Evolutionary conservation across 2,888 invertebrate species (phyloP).

Genomic region (Heteromyza rotundicornis): DNA sequence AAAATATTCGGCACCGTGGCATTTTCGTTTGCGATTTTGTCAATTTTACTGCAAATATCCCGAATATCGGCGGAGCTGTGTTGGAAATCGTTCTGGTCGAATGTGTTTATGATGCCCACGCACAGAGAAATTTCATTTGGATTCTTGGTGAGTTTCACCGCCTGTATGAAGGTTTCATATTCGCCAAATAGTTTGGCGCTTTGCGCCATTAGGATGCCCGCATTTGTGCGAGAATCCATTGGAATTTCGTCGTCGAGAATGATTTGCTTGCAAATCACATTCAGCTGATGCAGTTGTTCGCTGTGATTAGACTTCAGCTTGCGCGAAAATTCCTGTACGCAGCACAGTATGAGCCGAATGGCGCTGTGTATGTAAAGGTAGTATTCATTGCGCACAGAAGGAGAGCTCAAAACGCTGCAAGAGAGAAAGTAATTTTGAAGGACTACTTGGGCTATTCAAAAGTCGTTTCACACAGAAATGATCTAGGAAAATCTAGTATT

Average conservation of each 20-base stretch:
- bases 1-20: conserved; percentile 48
- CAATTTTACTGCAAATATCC: conserved; percentile 41
- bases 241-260: conserved; percentile 66
- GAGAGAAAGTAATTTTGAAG: not conserved
- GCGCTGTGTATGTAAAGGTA: conserved; percentile 60
- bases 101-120: conserved; percentile 52
- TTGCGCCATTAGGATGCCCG: conserved; percentile 67
- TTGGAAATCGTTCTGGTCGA: conserved; percentile 43
- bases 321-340: conserved; percentile 60
- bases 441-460: no score
- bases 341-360: conserved; percentile 59
- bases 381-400: conserved; percentile 57
- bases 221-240: conserved; percentile 72
- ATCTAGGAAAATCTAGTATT: not conserved
- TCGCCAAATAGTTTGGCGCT: conserved; percentile 62
- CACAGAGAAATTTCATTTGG: conserved; percentile 46
- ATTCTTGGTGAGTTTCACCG: conserved; percentile 34
- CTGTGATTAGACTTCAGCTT: conserved; percentile 34
- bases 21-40: conserved; percentile 36
- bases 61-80: conserved; percentile 32
- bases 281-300: conserved; percentile 35
- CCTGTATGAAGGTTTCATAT: conserved; percentile 38
- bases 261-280: conserved; percentile 44
- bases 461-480: no score
- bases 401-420: conserved; percentile 47